These are phyloP conservation scores for Archips crataeganus DNA, from an alignment of 2,888 invertebrate genomes.

Conservation along the genomic window DNA sequence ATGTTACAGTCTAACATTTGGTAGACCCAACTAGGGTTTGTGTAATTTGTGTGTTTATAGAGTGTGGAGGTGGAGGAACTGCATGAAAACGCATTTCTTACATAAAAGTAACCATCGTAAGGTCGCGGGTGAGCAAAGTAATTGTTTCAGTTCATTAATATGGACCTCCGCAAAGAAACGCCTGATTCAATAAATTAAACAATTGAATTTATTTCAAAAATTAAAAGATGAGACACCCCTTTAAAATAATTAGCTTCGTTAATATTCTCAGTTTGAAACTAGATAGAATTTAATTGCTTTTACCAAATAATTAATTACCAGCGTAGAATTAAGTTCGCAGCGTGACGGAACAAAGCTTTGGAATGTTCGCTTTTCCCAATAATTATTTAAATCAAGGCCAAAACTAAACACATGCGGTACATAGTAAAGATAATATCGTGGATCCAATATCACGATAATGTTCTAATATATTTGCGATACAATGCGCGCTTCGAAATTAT, in stretches of 20 bases:
- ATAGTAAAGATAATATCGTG: not conserved
- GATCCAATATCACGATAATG: not conserved
- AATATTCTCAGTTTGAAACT: not conserved
- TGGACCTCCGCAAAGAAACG: too few species aligned
- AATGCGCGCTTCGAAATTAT: too few species aligned
- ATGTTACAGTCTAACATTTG: too few species aligned
- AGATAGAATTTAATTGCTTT: conserved; percentile 6
- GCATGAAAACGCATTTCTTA: too few species aligned
- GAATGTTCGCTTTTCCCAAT: not conserved
- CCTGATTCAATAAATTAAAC: not conserved
- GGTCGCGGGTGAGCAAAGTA: too few species aligned
- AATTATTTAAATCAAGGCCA: not conserved
- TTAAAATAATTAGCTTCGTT: not conserved
- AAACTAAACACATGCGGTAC: not conserved
- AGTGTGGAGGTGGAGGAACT: too few species aligned
- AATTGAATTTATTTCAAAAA: not conserved
- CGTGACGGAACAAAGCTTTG: not conserved
- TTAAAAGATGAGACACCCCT: not conserved
- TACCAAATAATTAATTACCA: conserved; percentile 10
- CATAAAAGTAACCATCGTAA: too few species aligned
- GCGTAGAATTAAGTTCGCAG: not conserved
- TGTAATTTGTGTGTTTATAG: too few species aligned
- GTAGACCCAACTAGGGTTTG: too few species aligned
- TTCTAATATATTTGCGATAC: not conserved
- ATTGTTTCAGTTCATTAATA: too few species aligned